A percentile compares a stretch with the other conserved stretches of the same genome.
These are phyloP conservation scores for Drosophila subobscura DNA, from an alignment of 1,140 invertebrate species.

Conservation along the genomic window DNA sequence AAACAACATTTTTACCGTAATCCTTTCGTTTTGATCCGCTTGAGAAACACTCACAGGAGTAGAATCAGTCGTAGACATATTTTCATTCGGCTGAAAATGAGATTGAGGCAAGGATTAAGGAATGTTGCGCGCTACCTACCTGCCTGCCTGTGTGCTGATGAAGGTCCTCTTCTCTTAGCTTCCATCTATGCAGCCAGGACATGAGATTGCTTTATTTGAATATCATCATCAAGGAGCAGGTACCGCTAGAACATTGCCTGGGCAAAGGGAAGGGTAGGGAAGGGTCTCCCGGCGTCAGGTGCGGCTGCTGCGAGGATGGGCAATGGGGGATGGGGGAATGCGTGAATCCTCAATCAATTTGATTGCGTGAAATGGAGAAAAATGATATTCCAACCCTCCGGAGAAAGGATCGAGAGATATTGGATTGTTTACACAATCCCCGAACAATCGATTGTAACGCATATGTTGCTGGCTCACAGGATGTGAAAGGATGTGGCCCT, in stretches of 20 bases:
- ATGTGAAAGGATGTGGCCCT: conserved; percentile 36
- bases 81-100: conserved; percentile 78
- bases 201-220: conserved; percentile 74
- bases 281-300: conserved; percentile 55
- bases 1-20: conserved; percentile 77
- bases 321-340: conserved; percentile 26
- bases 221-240: conserved; percentile 35
- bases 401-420: conserved; percentile 28
- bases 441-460: conserved; percentile 45
- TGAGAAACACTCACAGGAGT: conserved; percentile 51
- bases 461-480: conserved; percentile 58
- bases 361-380: conserved; percentile 77
- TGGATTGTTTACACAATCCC: conserved; percentile 56
- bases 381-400: conserved; percentile 58
- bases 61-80: conserved; percentile 37
- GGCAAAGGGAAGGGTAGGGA: conserved; percentile 30
- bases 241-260: conserved; percentile 25
- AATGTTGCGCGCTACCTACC: conserved; percentile 39
- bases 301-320: conserved; percentile 31
- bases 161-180: no score
- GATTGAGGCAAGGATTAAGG: conserved; percentile 75
- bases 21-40: conserved; percentile 81
- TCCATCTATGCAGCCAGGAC: conserved; percentile 30
- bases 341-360: conserved; percentile 55
- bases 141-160: neutral